phyloP scores from a whole-genome alignment of 2,888 invertebrate genomes.

The Aquatica leii region DNA sequence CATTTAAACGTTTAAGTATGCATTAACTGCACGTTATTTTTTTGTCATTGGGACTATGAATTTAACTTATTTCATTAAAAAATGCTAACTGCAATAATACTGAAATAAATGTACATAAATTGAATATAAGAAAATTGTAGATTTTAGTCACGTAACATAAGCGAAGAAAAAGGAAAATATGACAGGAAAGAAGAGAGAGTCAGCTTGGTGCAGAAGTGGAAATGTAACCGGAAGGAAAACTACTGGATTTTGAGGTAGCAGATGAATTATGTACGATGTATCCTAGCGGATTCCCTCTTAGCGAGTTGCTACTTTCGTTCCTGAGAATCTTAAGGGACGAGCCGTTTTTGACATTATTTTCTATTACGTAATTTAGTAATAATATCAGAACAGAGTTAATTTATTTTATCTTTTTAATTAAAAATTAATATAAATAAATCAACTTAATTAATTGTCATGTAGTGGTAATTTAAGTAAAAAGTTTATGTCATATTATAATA shows the following conservation, averaged over 20 bases:
- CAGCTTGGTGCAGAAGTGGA: slow-evolving; percentile 49
- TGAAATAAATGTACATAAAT: slow-evolving; percentile 8
- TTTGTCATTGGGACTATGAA: no score
- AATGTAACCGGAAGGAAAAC: slow-evolving; percentile 61
- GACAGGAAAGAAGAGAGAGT: slow-evolving; percentile 31
- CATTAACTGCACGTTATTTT: no score
- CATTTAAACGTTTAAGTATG: no score
- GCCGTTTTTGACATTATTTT: slow-evolving; percentile 23
- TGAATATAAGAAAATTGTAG: slow-evolving; percentile 14
- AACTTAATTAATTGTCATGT: no score
- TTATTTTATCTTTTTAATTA: no score
- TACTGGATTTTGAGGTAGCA: slow-evolving; percentile 58
- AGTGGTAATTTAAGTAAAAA: no score
- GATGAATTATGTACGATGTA: slow-evolving; percentile 61
- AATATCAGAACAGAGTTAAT: not conserved
- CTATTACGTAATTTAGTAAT: slow-evolving; percentile 21
- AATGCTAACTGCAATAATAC: not conserved
- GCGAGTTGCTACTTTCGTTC: slow-evolving; percentile 34
- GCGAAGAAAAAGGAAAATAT: slow-evolving; percentile 28
- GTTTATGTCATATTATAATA: no score
- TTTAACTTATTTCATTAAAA: not conserved
- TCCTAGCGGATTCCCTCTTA: slow-evolving; percentile 37
- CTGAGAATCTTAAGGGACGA: slow-evolving; percentile 26
- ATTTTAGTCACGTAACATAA: slow-evolving; percentile 30
- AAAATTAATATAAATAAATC: no score